Evolutionary conservation across 2,113 vertebrate genomes (phyloP).

Genomic region (Anser brachyrhynchus): DNA sequence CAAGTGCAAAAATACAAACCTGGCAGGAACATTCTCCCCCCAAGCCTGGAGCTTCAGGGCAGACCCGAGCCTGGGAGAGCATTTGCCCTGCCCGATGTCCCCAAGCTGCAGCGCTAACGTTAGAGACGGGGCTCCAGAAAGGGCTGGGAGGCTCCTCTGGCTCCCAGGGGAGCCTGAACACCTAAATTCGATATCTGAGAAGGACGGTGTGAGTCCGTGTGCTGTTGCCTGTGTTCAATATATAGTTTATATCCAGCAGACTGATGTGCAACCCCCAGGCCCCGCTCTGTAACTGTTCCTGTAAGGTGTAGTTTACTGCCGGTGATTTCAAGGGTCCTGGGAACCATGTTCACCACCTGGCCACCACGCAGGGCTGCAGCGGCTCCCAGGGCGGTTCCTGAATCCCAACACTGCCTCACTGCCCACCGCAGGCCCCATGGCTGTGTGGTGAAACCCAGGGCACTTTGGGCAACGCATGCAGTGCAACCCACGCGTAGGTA

Average conservation of each 20-base stretch:
- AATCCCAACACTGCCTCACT: background rate
- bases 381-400: fast-evolving
- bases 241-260: fast-evolving
- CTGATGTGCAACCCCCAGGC: fast-evolving
- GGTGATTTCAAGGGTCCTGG: background rate
- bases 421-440: background rate
- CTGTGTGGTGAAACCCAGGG: fast-evolving
- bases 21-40: background rate
- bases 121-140: background rate
- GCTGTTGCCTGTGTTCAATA: fast-evolving
- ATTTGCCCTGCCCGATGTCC: background rate
- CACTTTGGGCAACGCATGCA: fast-evolving
- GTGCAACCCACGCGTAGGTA: background rate
- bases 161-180: background rate
- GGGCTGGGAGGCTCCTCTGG: no score
- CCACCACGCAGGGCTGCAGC: no score
- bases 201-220: fast-evolving
- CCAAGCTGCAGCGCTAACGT: fast-evolving
- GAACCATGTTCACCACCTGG: background rate
- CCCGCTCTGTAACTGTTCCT: fast-evolving
- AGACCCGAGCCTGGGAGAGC: fast-evolving
- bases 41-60: fast-evolving
- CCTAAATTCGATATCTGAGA: fast-evolving
- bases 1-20: background rate
- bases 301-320: background rate